Percentiles rank a stretch among this genome's conserved stretches.
Evolutionary conservation across 23 tunicate genomes (phyloP).

Genomic region (Styela clava): DNA sequence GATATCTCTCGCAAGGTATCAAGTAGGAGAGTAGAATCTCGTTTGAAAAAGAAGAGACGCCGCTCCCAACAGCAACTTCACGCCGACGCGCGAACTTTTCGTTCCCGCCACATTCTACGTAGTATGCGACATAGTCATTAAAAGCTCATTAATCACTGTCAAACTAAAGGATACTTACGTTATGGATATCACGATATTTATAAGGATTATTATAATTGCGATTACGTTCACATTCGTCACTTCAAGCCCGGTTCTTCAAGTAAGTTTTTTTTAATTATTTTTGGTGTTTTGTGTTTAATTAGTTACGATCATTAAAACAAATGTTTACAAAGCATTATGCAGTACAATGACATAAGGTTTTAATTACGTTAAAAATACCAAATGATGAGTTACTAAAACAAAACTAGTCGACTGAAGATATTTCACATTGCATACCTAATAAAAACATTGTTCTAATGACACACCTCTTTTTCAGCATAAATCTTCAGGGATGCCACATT

Average conservation of each 20-base stretch:
- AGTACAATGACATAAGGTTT: too few relatives aligned
- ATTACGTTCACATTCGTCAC: constrained; percentile 9
- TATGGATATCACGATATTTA: constrained; percentile 6
- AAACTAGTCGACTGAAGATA: too few relatives aligned
- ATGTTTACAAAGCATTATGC: too few relatives aligned
- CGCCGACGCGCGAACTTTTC: constrained; percentile 12
- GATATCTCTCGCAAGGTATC: neutral
- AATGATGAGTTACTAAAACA: too few relatives aligned
- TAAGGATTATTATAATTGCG: constrained; percentile 1
- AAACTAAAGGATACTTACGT: neutral
- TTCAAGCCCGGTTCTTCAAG: constrained; percentile 15
- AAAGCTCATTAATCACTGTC: constrained; percentile 38
- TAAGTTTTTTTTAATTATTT: neutral
- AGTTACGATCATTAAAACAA: too few relatives aligned
- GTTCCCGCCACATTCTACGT: constrained; percentile 13
- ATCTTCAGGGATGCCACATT: constrained; percentile 16
- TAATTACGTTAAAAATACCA: too few relatives aligned
- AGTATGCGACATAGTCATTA: constrained; percentile 22
- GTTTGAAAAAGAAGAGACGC: constrained; percentile 15
- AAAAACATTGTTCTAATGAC: too few relatives aligned
- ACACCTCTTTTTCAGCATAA: neutral
- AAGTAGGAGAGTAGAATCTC: neutral
- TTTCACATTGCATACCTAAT: too few relatives aligned
- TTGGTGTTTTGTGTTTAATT: too few relatives aligned
- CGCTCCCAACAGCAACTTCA: constrained; percentile 9